Percentiles rank a stretch among this genome's conserved stretches.
Conservation (phyloP, 2,797 vertebrate genomes). For the Pseudochaenichthys georgianus region DNA sequence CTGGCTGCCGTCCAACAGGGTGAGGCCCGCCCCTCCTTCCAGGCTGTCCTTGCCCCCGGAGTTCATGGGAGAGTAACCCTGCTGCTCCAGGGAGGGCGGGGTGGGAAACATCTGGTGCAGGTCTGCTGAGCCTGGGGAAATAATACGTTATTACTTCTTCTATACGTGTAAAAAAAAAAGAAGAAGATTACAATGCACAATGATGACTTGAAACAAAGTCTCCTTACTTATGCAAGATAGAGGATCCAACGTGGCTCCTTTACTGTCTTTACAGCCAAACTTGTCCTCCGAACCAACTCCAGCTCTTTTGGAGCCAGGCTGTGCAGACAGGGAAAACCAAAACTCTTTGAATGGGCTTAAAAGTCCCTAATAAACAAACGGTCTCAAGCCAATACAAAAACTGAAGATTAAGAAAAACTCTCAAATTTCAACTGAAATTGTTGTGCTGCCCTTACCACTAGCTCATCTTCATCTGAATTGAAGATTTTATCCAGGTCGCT, state of each 20-base stretch:
- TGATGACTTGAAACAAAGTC: background rate
- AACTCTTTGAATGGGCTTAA: slow-evolving; percentile 1
- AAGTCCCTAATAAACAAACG: background rate
- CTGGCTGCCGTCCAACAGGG: slow-evolving; percentile 89
- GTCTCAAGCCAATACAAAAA: background rate
- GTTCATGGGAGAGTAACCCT: slow-evolving; percentile 99
- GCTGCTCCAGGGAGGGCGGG: slow-evolving; percentile 96
- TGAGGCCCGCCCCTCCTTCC: slow-evolving; percentile 92
- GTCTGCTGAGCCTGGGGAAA: slow-evolving; percentile 91
- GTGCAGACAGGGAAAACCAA: slow-evolving; percentile 30
- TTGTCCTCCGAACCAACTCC: slow-evolving; percentile 89
- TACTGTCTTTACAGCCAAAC: slow-evolving; percentile 91
- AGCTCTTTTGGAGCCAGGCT: slow-evolving; percentile 93
- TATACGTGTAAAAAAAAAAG: background rate
- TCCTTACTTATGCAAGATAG: slow-evolving; percentile 95
- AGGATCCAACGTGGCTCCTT: slow-evolving; percentile 88
- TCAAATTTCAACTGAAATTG: too few relatives aligned
- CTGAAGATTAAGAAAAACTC: background rate
- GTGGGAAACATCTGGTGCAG: slow-evolving; percentile 99
- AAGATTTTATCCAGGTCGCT: slow-evolving; percentile 97
- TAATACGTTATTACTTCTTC: slow-evolving; percentile 18
- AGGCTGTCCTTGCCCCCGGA: slow-evolving; percentile 95
- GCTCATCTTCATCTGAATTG: slow-evolving; percentile 96
- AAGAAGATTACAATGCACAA: background rate
- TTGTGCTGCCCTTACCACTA: slow-evolving; percentile 84